Base-by-base conservation (phyloP, 1,140 invertebrate genomes). In the Temnothorax nylanderi region DNA sequence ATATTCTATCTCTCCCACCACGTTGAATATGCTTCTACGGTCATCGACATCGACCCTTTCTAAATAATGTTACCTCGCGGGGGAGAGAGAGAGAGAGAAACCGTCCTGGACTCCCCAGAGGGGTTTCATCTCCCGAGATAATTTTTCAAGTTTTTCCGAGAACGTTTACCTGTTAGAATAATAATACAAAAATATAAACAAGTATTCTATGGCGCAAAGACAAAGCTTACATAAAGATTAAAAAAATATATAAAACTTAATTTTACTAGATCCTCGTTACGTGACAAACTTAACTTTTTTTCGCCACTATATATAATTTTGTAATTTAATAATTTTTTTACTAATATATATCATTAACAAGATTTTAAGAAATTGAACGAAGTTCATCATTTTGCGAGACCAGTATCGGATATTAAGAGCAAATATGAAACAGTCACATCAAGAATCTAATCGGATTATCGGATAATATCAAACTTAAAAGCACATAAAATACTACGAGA, bases 31-130 rank as follows among this genome's bases (percentile, higher is more conserved):
- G 47, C 88, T 78, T 86, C 85, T 37, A 80, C 77, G 88, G 89
- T 47, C 88, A 78, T 78, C 67, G 89, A 89, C 88, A 78, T 78
- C 67, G 88, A 89, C 85, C 89, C 49, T 72, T 84, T 89, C 85
- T 80, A 87, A 89, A 87, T 84, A 81, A 90, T 69, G 67, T 89
- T 81, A 87, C 82, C 64, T 86, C 64, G 67, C 56, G 41, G 49
- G 56, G 60, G 26, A 26, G 26, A 26, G 1, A 26, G 26, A 26
- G 11, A 54, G 62, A 56, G 56, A 88, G 37, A 60, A 65, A 49
- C 41, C 51, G 64, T 54, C 37, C 65, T 11, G 37, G 41, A 58
- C 41, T 44, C 44, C 2, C n/a, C 37, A 47, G 11, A 85, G 26
- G 1, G 26, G 56, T 47, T 32, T 74, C n/a, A 34, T 49, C 71